Evolutionary conservation across 2,113 vertebrate species (phyloP).

Genomic region (Corythornis madagascariensis): DNA sequence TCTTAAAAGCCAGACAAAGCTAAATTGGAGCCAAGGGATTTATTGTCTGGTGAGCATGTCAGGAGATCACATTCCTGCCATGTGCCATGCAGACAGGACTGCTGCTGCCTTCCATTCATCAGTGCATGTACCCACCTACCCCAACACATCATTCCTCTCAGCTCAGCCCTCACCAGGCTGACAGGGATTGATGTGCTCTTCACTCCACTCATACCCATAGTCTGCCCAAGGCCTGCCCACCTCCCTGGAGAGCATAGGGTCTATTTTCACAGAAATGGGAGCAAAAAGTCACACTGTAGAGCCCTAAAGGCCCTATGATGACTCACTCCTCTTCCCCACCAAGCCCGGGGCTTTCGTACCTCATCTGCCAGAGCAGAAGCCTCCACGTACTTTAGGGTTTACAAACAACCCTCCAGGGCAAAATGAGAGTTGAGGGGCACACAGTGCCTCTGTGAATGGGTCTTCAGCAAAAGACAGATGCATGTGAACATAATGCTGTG

Average conservation of each 20-base stretch:
- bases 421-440: neutral
- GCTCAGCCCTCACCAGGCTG: neutral
- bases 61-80: neutral
- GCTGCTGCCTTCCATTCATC: neutral
- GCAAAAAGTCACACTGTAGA: neutral
- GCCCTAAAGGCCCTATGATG: neutral
- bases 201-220: neutral
- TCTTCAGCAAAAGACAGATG: neutral
- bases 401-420: neutral
- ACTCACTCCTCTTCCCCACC: neutral
- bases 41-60: rapidly evolving
- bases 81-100: neutral
- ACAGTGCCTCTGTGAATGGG: neutral
- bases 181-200: neutral
- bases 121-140: neutral
- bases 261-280: neutral
- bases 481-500: neutral
- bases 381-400: neutral
- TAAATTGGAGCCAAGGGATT: neutral
- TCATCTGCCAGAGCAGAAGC: neutral
- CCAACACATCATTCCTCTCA: neutral
- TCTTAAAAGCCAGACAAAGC: neutral
- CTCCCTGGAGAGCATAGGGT: neutral
- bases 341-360: neutral
- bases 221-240: neutral